phyloP scores from a whole-genome alignment of 2,888 invertebrate species.

The Smittia sp. region DNA sequence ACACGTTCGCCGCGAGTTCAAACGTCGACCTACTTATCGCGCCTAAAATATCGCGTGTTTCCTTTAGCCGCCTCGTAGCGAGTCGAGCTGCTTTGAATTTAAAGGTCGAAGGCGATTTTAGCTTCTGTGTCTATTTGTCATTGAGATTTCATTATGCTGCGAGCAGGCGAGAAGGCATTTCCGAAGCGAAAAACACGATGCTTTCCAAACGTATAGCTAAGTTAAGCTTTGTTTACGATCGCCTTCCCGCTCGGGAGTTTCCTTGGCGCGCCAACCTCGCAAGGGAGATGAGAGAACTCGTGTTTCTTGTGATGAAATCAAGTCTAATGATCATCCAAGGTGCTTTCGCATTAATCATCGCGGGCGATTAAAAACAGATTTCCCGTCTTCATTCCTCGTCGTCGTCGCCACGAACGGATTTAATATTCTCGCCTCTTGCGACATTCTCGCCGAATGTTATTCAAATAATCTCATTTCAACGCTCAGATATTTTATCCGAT shows the following conservation, averaged over 20 bases:
- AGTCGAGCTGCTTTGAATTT: neutral
- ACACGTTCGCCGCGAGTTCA: too few species aligned
- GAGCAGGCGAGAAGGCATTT: neutral
- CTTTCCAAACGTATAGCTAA: neutral
- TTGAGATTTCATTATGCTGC: neutral
- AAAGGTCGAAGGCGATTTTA: neutral
- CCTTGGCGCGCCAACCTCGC: neutral
- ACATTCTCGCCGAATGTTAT: neutral
- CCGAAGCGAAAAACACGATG: neutral
- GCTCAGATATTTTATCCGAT: neutral
- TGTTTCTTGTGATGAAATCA: neutral
- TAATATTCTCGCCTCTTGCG: neutral
- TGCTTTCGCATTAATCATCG: constrained; percentile 9
- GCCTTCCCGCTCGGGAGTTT: constrained; percentile 3
- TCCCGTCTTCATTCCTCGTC: neutral
- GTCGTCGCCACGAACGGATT: neutral
- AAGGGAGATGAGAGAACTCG: neutral
- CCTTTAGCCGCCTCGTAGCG: neutral
- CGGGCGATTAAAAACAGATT: neutral
- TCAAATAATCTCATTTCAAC: neutral
- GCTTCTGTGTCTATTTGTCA: neutral
- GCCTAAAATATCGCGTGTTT: neutral
- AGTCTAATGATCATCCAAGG: constrained; percentile 2
- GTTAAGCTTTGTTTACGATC: constrained; percentile 11
- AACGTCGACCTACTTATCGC: too few species aligned